These are phyloP conservation scores for Sporophila hypoxantha DNA, from an alignment of 2,113 vertebrate genomes.

Conservation along the genomic window DNA sequence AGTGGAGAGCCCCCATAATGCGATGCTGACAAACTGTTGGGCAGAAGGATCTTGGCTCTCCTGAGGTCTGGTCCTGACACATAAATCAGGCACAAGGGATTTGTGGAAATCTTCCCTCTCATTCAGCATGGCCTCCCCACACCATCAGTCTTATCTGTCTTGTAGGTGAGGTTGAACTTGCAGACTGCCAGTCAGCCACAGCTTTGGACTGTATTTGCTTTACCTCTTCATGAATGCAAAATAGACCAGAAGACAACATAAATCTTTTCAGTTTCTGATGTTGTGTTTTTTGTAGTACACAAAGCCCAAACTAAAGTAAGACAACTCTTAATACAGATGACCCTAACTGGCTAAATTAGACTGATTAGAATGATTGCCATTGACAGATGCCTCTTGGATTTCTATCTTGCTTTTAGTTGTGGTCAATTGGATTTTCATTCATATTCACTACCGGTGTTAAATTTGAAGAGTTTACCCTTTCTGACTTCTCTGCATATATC, in stretches of 20 bases:
- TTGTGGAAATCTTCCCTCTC: neutral
- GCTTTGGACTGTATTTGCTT: neutral
- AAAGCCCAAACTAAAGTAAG: neutral
- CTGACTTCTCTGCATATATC: neutral
- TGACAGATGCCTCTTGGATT: neutral
- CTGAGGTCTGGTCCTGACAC: neutral
- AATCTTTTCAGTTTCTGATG: neutral
- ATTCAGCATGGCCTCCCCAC: neutral
- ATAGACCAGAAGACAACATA: neutral
- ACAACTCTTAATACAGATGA: neutral
- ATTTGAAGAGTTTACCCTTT: neutral
- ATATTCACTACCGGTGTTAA: neutral
- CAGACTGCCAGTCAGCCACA: neutral
- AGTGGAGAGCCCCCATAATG: too few relatives aligned
- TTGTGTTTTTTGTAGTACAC: fast-evolving
- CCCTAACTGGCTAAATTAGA: neutral
- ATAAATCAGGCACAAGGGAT: neutral
- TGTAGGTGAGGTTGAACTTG: neutral
- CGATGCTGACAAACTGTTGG: neutral
- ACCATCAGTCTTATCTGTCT: neutral
- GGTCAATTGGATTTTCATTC: neutral
- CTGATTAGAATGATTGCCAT: neutral
- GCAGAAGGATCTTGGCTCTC: neutral
- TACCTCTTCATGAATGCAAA: neutral
- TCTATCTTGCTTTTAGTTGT: neutral